Conservation (phyloP, 2,888 invertebrate species). For the Chrysotoxum bicinctum region DNA sequence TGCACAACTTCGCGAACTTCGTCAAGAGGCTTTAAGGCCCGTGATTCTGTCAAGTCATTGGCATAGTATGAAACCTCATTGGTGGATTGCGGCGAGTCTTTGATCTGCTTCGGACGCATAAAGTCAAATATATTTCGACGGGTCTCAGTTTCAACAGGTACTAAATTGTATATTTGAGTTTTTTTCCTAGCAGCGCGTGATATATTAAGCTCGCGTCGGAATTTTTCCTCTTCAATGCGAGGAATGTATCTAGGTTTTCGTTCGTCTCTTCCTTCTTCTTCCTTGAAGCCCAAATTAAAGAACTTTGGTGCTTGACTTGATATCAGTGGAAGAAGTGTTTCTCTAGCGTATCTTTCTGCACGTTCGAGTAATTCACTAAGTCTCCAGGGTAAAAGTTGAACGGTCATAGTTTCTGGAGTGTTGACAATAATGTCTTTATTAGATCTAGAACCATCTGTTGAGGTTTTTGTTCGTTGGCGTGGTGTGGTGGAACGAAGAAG, state of each 20-base stretch:
- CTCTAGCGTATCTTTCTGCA: slow-evolving; percentile 90
- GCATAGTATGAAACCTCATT: slow-evolving; percentile 78
- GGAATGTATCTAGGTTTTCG: slow-evolving; percentile 86
- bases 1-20: slow-evolving; percentile 80
- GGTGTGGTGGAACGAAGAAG: slow-evolving; percentile 86
- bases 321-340: slow-evolving; percentile 89
- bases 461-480: slow-evolving; percentile 82
- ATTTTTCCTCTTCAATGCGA: slow-evolving; percentile 81
- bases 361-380: slow-evolving; percentile 90
- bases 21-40: slow-evolving; percentile 77
- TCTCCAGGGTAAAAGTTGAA: slow-evolving; percentile 90
- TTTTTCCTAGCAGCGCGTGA: slow-evolving; percentile 7
- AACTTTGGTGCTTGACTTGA: slow-evolving; percentile 90
- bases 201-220: slow-evolving; percentile 57
- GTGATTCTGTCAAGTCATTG: slow-evolving; percentile 76
- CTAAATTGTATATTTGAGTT: slow-evolving; percentile 40
- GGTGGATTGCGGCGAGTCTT: slow-evolving; percentile 45
- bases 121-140: slow-evolving; percentile 79
- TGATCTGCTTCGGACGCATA: slow-evolving; percentile 70
- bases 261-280: slow-evolving; percentile 76
- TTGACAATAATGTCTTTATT: slow-evolving; percentile 76
- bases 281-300: slow-evolving; percentile 84
- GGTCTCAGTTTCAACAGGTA: slow-evolving; percentile 68
- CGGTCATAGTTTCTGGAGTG: slow-evolving; percentile 83
- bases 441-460: slow-evolving; percentile 79